Conservation (phyloP, 1,140 invertebrate genomes). For the Dendroctonus valens region DNA sequence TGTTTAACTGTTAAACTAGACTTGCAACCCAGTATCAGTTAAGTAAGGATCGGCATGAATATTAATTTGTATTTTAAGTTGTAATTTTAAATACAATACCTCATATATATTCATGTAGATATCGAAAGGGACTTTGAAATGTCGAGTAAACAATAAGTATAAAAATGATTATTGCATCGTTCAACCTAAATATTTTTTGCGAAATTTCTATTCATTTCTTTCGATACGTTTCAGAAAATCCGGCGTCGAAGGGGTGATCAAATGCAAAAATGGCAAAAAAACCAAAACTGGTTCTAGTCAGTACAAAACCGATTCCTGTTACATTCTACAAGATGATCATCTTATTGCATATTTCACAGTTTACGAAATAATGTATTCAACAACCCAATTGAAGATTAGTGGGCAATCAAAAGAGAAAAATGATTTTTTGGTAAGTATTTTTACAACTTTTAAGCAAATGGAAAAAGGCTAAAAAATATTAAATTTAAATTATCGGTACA, state of each 20-base stretch:
- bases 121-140: no score
- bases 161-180: no score
- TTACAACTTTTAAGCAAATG: neutral
- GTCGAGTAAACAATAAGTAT: no score
- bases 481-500: no score
- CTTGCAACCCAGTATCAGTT: no score
- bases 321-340: constrained; percentile 90
- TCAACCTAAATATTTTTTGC: neutral
- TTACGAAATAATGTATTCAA: constrained; percentile 78
- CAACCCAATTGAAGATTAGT: constrained; percentile 75
- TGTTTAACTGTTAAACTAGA: no score
- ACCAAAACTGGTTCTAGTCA: constrained; percentile 30
- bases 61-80: no score
- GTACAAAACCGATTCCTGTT: constrained; percentile 64
- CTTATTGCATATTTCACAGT: constrained; percentile 80
- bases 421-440: constrained; percentile 21
- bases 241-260: constrained; percentile 40
- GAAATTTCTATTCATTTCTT: neutral
- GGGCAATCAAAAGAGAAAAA: constrained; percentile 40
- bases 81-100: no score
- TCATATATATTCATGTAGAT: no score
- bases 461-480: no score
- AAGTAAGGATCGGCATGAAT: no score
- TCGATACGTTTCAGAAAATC: constrained; percentile 19
- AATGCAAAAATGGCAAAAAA: constrained; percentile 23